These are phyloP conservation scores for Synanthedon tipuliformis DNA, from an alignment of 2,888 invertebrate genomes.

Conservation along the genomic window DNA sequence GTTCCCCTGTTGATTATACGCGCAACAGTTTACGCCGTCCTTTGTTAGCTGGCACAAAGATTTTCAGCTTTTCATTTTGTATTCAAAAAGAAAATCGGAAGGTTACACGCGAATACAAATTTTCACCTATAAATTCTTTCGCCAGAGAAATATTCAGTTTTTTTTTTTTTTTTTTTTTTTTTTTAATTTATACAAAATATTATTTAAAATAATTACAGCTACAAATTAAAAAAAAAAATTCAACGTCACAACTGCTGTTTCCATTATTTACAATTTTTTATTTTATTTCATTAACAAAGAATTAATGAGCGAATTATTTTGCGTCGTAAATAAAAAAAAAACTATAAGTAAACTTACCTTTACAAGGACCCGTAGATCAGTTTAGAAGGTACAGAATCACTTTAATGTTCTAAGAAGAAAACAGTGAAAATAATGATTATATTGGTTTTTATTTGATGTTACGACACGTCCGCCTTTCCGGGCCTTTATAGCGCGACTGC, in stretches of 20 bases:
- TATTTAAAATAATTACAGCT: no score
- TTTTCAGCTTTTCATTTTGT: neutral
- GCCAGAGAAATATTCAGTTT: no score
- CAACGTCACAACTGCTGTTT: no score
- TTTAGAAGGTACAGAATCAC: neutral
- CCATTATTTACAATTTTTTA: no score
- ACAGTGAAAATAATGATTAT: neutral
- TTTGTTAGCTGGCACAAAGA: slow-evolving; percentile 1
- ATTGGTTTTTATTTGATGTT: neutral
- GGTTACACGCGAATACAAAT: neutral
- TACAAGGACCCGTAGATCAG: neutral
- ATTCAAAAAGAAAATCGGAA: neutral
- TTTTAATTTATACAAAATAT: no score
- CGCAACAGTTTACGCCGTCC: slow-evolving; percentile 3
- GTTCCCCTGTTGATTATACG: slow-evolving; percentile 5
- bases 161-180: no score
- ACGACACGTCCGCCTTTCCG: slow-evolving; percentile 15
- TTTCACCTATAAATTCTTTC: no score
- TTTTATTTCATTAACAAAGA: no score
- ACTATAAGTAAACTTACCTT: neutral
- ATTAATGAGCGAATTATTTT: neutral
- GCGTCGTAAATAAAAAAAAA: neutral
- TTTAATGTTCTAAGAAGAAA: neutral
- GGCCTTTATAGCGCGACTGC: slow-evolving; percentile 25
- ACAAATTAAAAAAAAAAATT: no score